A percentile compares a stretch with the other conserved stretches of the same genome.
These are phyloP conservation scores for Stegastes partitus DNA, from an alignment of 2,113 vertebrate genomes.

Conservation along the genomic window DNA sequence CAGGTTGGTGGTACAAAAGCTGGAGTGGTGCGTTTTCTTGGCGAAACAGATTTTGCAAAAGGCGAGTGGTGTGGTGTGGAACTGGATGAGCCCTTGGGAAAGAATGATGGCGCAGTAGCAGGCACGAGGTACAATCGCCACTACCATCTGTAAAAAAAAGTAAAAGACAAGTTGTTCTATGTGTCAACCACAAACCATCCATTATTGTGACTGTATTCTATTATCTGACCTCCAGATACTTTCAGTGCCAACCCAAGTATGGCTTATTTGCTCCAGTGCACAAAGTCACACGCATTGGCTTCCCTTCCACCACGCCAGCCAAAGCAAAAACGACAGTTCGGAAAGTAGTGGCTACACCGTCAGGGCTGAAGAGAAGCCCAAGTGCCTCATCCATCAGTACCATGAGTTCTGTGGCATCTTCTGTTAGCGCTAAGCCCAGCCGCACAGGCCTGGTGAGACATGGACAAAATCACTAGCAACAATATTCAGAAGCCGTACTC, in stretches of 20 bases:
- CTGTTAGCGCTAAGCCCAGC: slow-evolving; percentile 96
- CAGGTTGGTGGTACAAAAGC: slow-evolving; percentile 98
- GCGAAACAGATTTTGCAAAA: slow-evolving; percentile 98
- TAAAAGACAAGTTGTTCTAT: background rate
- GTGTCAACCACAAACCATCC: background rate
- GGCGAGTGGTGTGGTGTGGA: slow-evolving; percentile 99
- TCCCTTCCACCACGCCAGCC: slow-evolving; percentile 96
- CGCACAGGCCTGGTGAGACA: slow-evolving; percentile 93
- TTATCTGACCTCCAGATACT: slow-evolving; percentile 87
- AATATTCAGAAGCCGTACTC: background rate
- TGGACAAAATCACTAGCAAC: background rate
- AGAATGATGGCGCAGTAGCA: slow-evolving; percentile 97
- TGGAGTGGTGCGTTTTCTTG: slow-evolving; percentile 95
- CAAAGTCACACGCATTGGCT: slow-evolving; percentile 98
- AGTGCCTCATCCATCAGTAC: slow-evolving; percentile 97
- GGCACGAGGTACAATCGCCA: slow-evolving; percentile 90
- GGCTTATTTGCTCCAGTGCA: slow-evolving; percentile 98
- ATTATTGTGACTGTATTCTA: slow-evolving; percentile 14
- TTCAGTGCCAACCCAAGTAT: slow-evolving; percentile 97
- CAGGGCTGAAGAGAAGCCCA: slow-evolving; percentile 92
- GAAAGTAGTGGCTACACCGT: slow-evolving; percentile 87
- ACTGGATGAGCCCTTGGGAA: slow-evolving; percentile 96
- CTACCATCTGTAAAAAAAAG: slow-evolving; percentile 1
- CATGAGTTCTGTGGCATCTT: slow-evolving; percentile 96
- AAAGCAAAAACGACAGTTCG: slow-evolving; percentile 92